These are phyloP conservation scores for Gastrophryne carolinensis DNA, from an alignment of 2,797 vertebrate species.

Conservation along the genomic window DNA sequence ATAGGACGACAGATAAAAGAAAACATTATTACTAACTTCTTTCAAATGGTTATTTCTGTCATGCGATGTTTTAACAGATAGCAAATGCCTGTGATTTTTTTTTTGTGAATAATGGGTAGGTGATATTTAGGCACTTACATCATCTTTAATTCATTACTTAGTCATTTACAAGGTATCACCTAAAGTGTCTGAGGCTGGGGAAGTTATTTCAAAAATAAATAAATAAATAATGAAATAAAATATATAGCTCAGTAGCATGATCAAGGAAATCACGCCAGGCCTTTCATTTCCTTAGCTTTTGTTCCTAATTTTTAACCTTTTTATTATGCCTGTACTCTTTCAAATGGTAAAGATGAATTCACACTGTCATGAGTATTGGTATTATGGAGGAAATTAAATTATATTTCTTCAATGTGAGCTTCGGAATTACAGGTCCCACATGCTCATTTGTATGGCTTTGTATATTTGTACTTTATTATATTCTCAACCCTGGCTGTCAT, in stretches of 20 bases:
- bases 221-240: slow-evolving; percentile 16
- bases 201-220: slow-evolving; percentile 15
- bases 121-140: slow-evolving; percentile 1
- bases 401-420: slow-evolving; percentile 15
- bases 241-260: neutral
- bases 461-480: slow-evolving; percentile 17
- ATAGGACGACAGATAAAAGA: no score
- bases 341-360: slow-evolving; percentile 31
- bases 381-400: slow-evolving; percentile 27
- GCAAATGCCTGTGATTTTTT: neutral
- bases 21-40: no score
- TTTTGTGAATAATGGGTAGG: neutral
- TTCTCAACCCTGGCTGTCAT: neutral
- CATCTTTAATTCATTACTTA: neutral
- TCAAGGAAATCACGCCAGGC: neutral
- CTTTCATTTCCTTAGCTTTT: slow-evolving; percentile 30
- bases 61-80: neutral
- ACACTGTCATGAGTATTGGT: slow-evolving; percentile 17
- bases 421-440: neutral
- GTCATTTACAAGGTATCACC: slow-evolving; percentile 8
- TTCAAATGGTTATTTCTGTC: neutral
- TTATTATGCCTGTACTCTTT: slow-evolving; percentile 35
- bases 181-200: neutral
- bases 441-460: slow-evolving; percentile 8
- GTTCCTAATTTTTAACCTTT: slow-evolving; percentile 33